Evolutionary conservation across 1,140 invertebrate genomes (phyloP).

Genomic region (Drosophila pallidifrons): DNA sequence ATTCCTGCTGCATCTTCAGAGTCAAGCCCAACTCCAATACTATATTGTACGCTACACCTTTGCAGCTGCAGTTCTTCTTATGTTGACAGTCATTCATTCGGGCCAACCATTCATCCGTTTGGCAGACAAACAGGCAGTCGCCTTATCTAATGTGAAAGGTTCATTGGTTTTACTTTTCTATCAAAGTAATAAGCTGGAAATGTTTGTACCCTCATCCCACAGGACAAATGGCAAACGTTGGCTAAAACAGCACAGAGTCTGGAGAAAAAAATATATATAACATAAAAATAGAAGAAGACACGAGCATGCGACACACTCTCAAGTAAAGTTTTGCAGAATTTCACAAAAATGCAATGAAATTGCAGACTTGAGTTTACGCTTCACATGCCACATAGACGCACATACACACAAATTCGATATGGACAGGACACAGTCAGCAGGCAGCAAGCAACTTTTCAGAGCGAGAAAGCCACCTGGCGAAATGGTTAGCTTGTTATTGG

Average conservation of each 20-base stretch:
- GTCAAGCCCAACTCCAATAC: slow-evolving; percentile 20
- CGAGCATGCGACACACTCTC: slow-evolving; percentile 47
- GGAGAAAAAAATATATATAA: neutral
- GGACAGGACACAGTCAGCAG: slow-evolving; percentile 6
- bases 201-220: slow-evolving; percentile 56
- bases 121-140: slow-evolving; percentile 67
- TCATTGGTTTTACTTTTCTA: slow-evolving; percentile 84
- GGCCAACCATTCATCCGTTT: slow-evolving; percentile 71
- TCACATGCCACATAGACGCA: slow-evolving; percentile 51
- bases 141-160: slow-evolving; percentile 83
- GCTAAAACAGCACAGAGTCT: slow-evolving; percentile 50
- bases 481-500: slow-evolving; percentile 46
- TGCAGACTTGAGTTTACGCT: slow-evolving; percentile 79
- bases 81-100: slow-evolving; percentile 61
- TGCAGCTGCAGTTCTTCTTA: slow-evolving; percentile 1
- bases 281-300: neutral
- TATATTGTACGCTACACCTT: neutral
- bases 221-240: slow-evolving; percentile 53
- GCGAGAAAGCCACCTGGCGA: slow-evolving; percentile 46
- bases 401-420: slow-evolving; percentile 23
- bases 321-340: slow-evolving; percentile 53
- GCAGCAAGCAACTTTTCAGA: slow-evolving; percentile 21
- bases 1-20: slow-evolving; percentile 3
- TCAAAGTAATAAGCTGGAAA: slow-evolving; percentile 83
- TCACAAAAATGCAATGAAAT: slow-evolving; percentile 72